A percentile compares a stretch with the other conserved stretches of the same genome.
Conservation (phyloP, 2,888 invertebrate species). For the Stratiomys singularior region DNA sequence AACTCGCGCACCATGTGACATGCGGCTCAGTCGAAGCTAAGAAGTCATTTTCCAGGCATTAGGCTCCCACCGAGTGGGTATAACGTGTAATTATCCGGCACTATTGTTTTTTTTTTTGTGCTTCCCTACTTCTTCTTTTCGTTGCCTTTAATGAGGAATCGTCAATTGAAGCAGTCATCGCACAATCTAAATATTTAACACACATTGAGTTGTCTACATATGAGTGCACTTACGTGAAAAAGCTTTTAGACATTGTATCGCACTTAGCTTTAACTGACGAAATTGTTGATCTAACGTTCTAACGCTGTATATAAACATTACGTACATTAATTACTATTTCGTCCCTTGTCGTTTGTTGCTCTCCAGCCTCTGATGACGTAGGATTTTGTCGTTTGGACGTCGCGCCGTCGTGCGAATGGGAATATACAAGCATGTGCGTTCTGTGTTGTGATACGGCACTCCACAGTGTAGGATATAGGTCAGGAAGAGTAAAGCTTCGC, state of each 20-base stretch:
- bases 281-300: background rate
- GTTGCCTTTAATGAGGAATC: background rate
- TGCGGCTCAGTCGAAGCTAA: background rate
- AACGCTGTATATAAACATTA: conserved; percentile 17
- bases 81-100: conserved; percentile 4
- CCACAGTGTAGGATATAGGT: conserved; percentile 17
- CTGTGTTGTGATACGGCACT: conserved; percentile 13
- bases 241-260: background rate
- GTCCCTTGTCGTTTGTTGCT: background rate
- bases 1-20: background rate
- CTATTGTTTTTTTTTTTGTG: conserved; percentile 10
- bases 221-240: background rate
- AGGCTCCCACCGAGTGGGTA: background rate
- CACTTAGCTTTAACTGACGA: background rate
- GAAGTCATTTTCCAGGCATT: background rate
- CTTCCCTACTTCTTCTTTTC: too few relatives aligned
- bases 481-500: conserved; percentile 14
- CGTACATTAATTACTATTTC: conserved; percentile 4
- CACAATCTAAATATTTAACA: background rate
- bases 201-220: background rate
- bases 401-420: conserved; percentile 7
- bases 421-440: background rate
- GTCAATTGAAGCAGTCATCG: background rate
- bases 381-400: background rate
- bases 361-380: background rate